A percentile compares a stretch with the other conserved stretches of the same genome.
Evolutionary conservation across 1,140 invertebrate species (phyloP).

Genomic region (Drosophila seguyi): DNA sequence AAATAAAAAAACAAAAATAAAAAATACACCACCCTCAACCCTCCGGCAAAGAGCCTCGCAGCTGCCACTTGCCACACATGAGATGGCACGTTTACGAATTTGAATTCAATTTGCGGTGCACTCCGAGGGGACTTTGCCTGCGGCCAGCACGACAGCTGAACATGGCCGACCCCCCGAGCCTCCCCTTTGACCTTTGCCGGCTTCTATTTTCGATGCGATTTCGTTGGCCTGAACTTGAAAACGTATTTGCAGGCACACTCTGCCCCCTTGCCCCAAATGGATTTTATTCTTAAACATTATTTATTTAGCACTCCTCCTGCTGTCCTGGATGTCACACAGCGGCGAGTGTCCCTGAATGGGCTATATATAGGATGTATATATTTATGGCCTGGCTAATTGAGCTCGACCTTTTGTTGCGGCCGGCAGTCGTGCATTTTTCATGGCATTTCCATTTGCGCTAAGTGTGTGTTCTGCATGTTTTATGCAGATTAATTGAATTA

Average conservation of each 20-base stretch:
- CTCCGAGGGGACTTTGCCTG: constrained; percentile 44
- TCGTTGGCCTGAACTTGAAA: constrained; percentile 71
- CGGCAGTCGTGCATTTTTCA: constrained; percentile 29
- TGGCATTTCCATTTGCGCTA: constrained; percentile 30
- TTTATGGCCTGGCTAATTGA: constrained; percentile 44
- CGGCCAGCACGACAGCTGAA: constrained; percentile 21
- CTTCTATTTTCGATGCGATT: constrained; percentile 44
- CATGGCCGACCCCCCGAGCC: constrained; percentile 14
- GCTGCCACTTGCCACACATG: constrained; percentile 51
- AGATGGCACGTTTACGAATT: constrained; percentile 70
- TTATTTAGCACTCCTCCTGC: constrained; percentile 30
- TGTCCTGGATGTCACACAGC: constrained; percentile 11
- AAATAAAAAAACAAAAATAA: not conserved
- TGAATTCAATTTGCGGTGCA: constrained; percentile 75
- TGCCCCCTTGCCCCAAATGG: constrained; percentile 4
- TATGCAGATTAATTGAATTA: constrained; percentile 55
- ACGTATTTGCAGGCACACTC: constrained; percentile 31
- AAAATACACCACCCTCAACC: not conserved
- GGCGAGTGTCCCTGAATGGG: constrained; percentile 23
- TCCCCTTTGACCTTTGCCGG: constrained; percentile 56
- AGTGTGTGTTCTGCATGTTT: constrained; percentile 24
- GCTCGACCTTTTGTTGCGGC: constrained; percentile 49
- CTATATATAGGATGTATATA: constrained; percentile 16
- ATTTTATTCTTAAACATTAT: constrained; percentile 37
- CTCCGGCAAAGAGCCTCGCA: constrained; percentile 2